Base-by-base conservation (phyloP, 2,797 vertebrate species). In the Aphelocoma californica region DNA sequence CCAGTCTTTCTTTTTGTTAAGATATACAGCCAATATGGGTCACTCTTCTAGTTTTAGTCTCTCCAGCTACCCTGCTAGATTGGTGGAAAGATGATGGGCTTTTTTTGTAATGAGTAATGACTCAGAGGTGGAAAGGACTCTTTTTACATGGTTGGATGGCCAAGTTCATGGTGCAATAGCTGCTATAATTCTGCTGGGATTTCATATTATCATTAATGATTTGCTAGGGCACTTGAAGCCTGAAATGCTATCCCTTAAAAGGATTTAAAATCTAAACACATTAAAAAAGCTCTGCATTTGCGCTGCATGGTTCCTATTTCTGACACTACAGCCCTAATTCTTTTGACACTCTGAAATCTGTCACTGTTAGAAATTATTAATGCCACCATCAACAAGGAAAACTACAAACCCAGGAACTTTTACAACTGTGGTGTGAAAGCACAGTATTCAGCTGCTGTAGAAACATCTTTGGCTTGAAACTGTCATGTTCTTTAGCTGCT, bases 171-270 rank as follows among this genome's bases (percentile, higher is more conserved):
- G 71, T 74, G 78, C 90, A 95, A 93, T 94, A 88, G 61, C 83
- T 88, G 71, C 90, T 94, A 7, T 93, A 95, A 91, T 94, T 94
- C 93, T 93, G 21, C 87, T 92, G 87, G 80, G 89, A 88, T 96
- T 96, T 96, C 73, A 51, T 92, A 79, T 91, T 93, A 92, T 70
- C 85, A 54, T 91, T 95, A 95, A 90, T 78, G 91, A 90, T 96
- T 94, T 96, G 90, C 88, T 88, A 77, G 90, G 74, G 70, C 57
- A 73, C 94, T 90, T 78, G 88, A 91, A 92, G 82, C 51, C 62
- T 88, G 78, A 83, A 88, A 40, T 90, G 61, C 83, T 88, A 80
- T 82, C 81, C 88, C 78, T 95, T 94, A 87, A 93, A 95, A 89
- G 90, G 94, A 94, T 92, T 92, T 87, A 42, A 94, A 95, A 82